Evolutionary conservation across 2,797 vertebrate genomes (phyloP), one percentile per base, ranked within the genome.

Genomic region (Protonibea diacanthus): DNA sequence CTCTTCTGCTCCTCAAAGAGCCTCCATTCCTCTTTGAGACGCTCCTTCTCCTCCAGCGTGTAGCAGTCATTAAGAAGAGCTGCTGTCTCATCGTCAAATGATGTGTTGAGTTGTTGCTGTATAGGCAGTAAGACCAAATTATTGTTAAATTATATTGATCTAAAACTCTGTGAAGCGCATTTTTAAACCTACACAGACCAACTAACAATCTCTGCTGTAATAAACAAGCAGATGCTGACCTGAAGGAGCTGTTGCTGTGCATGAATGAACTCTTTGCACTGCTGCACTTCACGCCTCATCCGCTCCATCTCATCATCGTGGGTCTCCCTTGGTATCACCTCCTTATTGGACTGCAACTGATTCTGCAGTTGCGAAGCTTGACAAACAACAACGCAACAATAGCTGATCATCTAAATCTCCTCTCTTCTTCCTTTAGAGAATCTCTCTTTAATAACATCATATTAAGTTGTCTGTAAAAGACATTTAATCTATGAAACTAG

Each of bases 231-330:
- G 27, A 66, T 25, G 18, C 86, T 57, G 89, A 99, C 98, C 97
- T 99, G 98, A 40, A 98, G 94, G 62, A 99, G 95, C 42, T 97
- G 97, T 66, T 99, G 98, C 71, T 99, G 98, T 44, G 96, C 95
- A 81, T 97, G 97, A 85, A 99, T 98, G 92, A 98, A 98, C 87
- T 99, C 98, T 92, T 96, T 97, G 89, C 97, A 98, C 12, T 98
- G 97, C 70, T 97, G 97, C 77, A 99, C 96, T 93, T 99, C 97
- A 75, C 93, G 58, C 72, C 96, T 96, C 48, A 99, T 94, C 65
- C 94, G 95, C 87, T 97, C 96, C 74, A 97, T 95, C 92, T 97
- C 96, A 53, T 97, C 94, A 71, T 99, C 97, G 0, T 99, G 97
- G 33, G 95, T 95, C 82, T 97, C 96, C 82, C 94, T 95, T 55